These are phyloP conservation scores for Vespertilio murinus DNA, from an alignment of 2,797 vertebrate genomes.

Conservation along the genomic window DNA sequence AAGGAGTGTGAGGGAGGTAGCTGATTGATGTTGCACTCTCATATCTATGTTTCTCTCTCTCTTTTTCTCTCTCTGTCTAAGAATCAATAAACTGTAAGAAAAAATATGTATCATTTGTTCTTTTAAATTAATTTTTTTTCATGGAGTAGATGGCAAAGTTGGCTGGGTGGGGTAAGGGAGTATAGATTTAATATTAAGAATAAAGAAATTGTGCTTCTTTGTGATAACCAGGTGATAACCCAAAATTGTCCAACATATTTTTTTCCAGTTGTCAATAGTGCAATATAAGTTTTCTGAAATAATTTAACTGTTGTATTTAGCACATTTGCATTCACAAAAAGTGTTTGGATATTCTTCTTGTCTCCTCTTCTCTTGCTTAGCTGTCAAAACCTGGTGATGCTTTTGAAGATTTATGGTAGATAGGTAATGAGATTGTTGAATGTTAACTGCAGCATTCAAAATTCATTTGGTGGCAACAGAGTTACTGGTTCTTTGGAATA, in stretches of 20 bases:
- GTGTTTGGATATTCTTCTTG: conserved; percentile 79
- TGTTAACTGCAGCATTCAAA: conserved; percentile 81
- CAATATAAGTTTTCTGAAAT: conserved; percentile 66
- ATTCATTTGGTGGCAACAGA: conserved; percentile 77
- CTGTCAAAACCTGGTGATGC: conserved; percentile 84
- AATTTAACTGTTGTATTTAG: conserved; percentile 80
- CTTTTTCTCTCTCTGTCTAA: no score
- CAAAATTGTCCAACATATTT: conserved; percentile 39
- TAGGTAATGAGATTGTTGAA: conserved; percentile 83
- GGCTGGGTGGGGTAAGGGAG: not conserved
- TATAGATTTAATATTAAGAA: conserved; percentile 54
- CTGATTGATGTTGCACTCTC: no score
- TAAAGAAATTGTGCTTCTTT: conserved; percentile 50
- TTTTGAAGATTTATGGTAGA: conserved; percentile 84
- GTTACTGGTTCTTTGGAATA: conserved; percentile 62
- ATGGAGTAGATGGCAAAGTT: conserved; percentile 45
- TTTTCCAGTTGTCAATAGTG: not conserved
- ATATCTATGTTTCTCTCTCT: no score
- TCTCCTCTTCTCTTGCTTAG: conserved; percentile 77
- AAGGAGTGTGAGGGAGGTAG: no score
- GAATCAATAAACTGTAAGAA: no score
- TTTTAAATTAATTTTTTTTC: conserved; percentile 59
- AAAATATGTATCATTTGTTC: not conserved
- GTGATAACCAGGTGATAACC: not conserved
- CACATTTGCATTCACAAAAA: conserved; percentile 82